Percentiles rank a stretch among this genome's conserved stretches.
These are phyloP conservation scores for Diplodus sargus DNA, from an alignment of 2,797 vertebrate genomes.

Conservation along the genomic window DNA sequence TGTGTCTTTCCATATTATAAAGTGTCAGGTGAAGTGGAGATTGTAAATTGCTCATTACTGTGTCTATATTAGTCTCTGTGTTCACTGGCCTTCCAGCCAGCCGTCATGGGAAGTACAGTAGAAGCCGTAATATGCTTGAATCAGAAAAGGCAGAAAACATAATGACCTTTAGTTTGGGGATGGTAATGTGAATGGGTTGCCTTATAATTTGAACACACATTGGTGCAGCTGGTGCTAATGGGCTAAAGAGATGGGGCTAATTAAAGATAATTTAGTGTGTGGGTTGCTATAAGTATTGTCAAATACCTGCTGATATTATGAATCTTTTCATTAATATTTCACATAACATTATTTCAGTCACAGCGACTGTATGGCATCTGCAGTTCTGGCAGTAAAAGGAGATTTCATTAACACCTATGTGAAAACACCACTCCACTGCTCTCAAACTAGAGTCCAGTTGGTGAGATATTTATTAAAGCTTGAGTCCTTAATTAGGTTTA, in stretches of 20 bases:
- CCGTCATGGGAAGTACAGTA: constrained; percentile 11
- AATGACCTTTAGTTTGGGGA: constrained; percentile 43
- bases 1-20: constrained; percentile 20
- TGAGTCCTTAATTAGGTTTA: constrained; percentile 16
- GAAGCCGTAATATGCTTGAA: constrained; percentile 21
- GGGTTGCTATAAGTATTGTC: constrained; percentile 30
- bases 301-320: constrained; percentile 24
- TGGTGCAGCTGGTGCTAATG: constrained; percentile 51
- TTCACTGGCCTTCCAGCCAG: constrained; percentile 14
- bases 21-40: constrained; percentile 37
- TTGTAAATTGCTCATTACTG: constrained; percentile 34
- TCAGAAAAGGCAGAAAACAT: constrained; percentile 35
- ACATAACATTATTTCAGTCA: constrained; percentile 31
- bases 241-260: constrained; percentile 48
- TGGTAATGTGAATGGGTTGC: constrained; percentile 38
- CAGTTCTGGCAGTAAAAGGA: constrained; percentile 19
- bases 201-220: constrained; percentile 25
- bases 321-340: constrained; percentile 34
- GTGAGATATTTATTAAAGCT: constrained; percentile 5
- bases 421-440: constrained; percentile 3
- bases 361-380: constrained; percentile 9
- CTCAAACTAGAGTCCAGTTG: constrained; percentile 6
- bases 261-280: constrained; percentile 51
- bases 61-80: constrained; percentile 32
- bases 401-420: constrained; percentile 34